These are phyloP conservation scores for Eupithecia centaureata DNA, from an alignment of 2,888 invertebrate species.

Conservation along the genomic window DNA sequence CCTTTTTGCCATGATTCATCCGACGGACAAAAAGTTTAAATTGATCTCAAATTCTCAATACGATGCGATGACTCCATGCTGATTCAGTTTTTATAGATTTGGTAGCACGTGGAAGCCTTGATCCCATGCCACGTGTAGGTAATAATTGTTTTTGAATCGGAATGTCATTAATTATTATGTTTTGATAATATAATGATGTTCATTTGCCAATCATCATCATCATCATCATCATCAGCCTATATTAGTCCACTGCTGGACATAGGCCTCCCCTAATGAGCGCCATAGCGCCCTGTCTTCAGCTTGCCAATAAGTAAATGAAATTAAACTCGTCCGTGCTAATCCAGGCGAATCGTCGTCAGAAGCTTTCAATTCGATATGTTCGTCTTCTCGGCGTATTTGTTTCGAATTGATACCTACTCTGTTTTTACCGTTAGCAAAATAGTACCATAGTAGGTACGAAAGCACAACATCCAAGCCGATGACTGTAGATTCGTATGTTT, in stretches of 20 bases:
- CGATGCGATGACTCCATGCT: conserved; percentile 28
- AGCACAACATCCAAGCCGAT: background rate
- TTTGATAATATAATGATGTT: too few relatives aligned
- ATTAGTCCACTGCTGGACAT: too few relatives aligned
- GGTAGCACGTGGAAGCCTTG: background rate
- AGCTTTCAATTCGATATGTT: background rate
- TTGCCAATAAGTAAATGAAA: background rate
- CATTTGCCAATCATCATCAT: too few relatives aligned
- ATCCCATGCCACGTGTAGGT: background rate
- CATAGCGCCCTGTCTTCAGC: too few relatives aligned
- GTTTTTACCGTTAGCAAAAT: too few relatives aligned
- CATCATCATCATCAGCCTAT: too few relatives aligned
- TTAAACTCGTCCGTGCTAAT: background rate
- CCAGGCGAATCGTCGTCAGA: background rate
- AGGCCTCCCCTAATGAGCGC: too few relatives aligned
- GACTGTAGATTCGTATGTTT: background rate
- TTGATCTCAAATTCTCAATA: conserved; percentile 21
- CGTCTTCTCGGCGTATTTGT: background rate
- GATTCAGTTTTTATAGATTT: background rate
- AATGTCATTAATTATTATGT: too few relatives aligned
- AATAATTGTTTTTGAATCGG: too few relatives aligned
- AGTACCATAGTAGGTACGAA: too few relatives aligned
- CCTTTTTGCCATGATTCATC: conserved; percentile 38
- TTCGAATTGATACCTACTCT: background rate
- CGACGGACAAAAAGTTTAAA: conserved; percentile 24